Evolutionary conservation across 2,797 vertebrate species (phyloP), one percentile per base, ranked within the genome.

Genomic region (Bufotes viridis): DNA sequence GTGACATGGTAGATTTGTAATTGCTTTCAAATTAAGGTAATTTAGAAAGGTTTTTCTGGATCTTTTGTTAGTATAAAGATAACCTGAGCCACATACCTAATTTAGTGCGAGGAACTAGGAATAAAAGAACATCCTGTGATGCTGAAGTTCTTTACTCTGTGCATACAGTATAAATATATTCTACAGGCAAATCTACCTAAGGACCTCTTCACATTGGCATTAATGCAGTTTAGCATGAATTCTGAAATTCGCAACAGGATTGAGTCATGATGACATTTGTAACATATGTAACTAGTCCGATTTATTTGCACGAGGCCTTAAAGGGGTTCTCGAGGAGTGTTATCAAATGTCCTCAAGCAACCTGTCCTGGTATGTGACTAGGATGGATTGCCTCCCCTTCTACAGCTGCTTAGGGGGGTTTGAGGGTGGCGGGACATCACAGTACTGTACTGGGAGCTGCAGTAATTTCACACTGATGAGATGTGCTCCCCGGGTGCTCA

Each of bases 11-110:
- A 86, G 15, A 67, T 82, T 65, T 26, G 63, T n/a, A 85, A 55
- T 88, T 17, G 69, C 83, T 75, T 85, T 55, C 49, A 34, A 87
- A 29, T 81, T 78, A 78, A 87, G 42, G 67, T 70, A 49, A 81
- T 82, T 61, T 82, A 24, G n/a, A 67, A 65, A 49, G 34, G 22
- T 29, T 76, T 75, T 75, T 78, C 12, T 55, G 24, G 5, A 14
- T 24, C 13, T 15, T 24, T 55, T 78, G 75, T 78, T 53, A 6
- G 7, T 78, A 24, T 22, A 53, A 78, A 14, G 49, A 55, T 24
- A 49, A 13, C 51, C 22, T 53, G 10, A 49, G 42, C 22, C 11
- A 53, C 42, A 22, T 53, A 53, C 74, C 13, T 53, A 55, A 11
- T 14, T 0, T 8, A 53, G 20, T 78, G 51, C 6, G 13, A 55